Evolutionary conservation across 2,888 invertebrate species (phyloP).

Genomic region (Parnassius orleans): DNA sequence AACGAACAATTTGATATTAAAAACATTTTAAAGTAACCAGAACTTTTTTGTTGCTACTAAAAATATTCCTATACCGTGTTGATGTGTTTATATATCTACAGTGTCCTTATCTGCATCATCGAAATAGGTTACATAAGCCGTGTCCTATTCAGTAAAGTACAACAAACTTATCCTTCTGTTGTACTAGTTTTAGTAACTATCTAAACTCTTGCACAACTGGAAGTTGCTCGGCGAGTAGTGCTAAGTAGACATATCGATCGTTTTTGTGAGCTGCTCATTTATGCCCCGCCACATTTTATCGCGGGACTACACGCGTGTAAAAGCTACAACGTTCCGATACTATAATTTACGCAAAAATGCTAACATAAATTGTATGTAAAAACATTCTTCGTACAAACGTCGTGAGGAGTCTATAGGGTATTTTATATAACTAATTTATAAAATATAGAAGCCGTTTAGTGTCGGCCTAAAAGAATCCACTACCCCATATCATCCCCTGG

Average conservation of each 20-base stretch:
- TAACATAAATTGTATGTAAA: too few relatives aligned
- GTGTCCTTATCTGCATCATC: not conserved
- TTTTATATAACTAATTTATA: too few relatives aligned
- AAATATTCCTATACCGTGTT: too few relatives aligned
- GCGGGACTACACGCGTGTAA: slow-evolving; percentile 16
- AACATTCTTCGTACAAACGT: too few relatives aligned
- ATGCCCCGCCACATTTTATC: slow-evolving; percentile 44
- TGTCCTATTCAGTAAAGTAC: slow-evolving; percentile 16
- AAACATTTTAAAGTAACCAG: too few relatives aligned
- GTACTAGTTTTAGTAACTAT: slow-evolving; percentile 15
- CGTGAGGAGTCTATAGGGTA: too few relatives aligned
- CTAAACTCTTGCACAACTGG: slow-evolving; percentile 8
- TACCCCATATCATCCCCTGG: too few relatives aligned
- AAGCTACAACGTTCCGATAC: slow-evolving; percentile 20
- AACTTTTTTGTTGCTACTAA: too few relatives aligned
- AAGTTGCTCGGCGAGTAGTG: slow-evolving; percentile 18
- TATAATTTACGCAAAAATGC: not conserved
- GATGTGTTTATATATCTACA: too few relatives aligned
- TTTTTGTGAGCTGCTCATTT: slow-evolving; percentile 38
- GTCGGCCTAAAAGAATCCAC: too few relatives aligned
- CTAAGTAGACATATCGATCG: slow-evolving; percentile 43
- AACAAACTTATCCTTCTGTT: slow-evolving; percentile 13
- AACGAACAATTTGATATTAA: too few relatives aligned
- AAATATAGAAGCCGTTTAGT: too few relatives aligned
- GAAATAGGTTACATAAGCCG: slow-evolving; percentile 17